phyloP scores from a whole-genome alignment of 1,140 invertebrate genomes.

The Macrosteles quadrilineatus region DNA sequence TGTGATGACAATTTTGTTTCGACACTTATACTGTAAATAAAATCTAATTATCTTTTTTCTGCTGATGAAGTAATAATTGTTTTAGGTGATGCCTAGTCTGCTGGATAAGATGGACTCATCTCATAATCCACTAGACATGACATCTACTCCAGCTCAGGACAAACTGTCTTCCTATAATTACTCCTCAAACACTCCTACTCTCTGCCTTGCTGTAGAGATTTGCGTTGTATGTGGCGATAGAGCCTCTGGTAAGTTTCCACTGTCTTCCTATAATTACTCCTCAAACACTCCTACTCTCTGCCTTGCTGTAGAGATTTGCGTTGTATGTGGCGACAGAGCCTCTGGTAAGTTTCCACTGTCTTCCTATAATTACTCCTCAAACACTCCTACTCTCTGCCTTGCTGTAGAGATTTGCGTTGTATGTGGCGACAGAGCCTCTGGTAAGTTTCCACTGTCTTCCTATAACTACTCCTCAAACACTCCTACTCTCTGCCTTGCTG shows the following conservation, averaged over 20 bases:
- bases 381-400: constrained; percentile 50
- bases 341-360: constrained; percentile 56
- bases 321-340: constrained; percentile 92
- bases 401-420: constrained; percentile 87
- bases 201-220: constrained; percentile 69
- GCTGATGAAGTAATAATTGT: too few relatives aligned
- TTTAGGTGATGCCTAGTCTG: constrained; percentile 28
- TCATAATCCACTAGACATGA: constrained; percentile 23
- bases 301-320: constrained; percentile 77
- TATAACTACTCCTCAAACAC: constrained; percentile 36
- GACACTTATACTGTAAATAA: too few relatives aligned
- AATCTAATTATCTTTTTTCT: too few relatives aligned
- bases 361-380: constrained; percentile 27
- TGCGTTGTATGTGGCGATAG: constrained; percentile 95
- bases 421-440: constrained; percentile 89
- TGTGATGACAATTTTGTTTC: too few relatives aligned
- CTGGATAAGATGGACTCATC: constrained; percentile 16
- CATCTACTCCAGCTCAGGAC: not conserved
- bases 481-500: constrained; percentile 52
- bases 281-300: constrained; percentile 48
- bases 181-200: constrained; percentile 41
- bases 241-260: constrained; percentile 63
- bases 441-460: constrained; percentile 42
- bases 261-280: constrained; percentile 17
- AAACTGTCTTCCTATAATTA: constrained; percentile 13